Evolutionary conservation across 1,140 invertebrate species (phyloP).

Genomic region (Drosophila navojoa): DNA sequence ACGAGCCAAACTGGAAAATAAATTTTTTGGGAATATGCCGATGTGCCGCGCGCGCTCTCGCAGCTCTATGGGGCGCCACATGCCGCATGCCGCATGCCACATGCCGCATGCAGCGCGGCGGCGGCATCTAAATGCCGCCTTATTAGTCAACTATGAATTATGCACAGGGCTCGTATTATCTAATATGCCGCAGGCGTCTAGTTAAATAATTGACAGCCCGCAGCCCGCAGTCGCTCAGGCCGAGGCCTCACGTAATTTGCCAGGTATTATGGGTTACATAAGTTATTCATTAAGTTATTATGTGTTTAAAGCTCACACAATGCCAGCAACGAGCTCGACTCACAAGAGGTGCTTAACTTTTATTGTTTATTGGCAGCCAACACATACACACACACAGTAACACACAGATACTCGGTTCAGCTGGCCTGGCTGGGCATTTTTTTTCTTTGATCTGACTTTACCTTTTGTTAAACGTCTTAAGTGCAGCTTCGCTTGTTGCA

Average conservation of each 20-base stretch:
- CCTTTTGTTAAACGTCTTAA: constrained; percentile 66
- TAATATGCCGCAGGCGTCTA: constrained; percentile 67
- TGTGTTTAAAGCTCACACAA: constrained; percentile 69
- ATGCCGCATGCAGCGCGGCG: constrained; percentile 18
- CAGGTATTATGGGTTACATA: constrained; percentile 54
- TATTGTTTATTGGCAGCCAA: constrained; percentile 58
- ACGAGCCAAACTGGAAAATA: constrained; percentile 1
- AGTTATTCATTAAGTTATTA: constrained; percentile 74
- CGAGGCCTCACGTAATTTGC: constrained; percentile 43
- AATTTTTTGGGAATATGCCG: constrained; percentile 22
- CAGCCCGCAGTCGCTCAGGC: background rate
- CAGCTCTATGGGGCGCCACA: background rate
- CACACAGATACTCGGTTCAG: background rate
- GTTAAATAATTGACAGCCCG: constrained; percentile 63
- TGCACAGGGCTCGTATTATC: constrained; percentile 63
- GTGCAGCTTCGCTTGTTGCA: constrained; percentile 64
- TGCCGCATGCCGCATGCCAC: background rate
- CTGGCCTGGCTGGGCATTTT: constrained; percentile 3
- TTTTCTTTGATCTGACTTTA: constrained; percentile 42
- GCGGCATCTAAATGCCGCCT: constrained; percentile 51
- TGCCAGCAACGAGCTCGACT: constrained; percentile 26
- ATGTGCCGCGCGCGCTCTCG: background rate
- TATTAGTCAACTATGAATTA: constrained; percentile 69
- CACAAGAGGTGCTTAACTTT: constrained; percentile 51
- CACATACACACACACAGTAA: constrained; percentile 7